These are phyloP conservation scores for Mugil cephalus DNA, from an alignment of 2,113 vertebrate species.

Conservation along the genomic window DNA sequence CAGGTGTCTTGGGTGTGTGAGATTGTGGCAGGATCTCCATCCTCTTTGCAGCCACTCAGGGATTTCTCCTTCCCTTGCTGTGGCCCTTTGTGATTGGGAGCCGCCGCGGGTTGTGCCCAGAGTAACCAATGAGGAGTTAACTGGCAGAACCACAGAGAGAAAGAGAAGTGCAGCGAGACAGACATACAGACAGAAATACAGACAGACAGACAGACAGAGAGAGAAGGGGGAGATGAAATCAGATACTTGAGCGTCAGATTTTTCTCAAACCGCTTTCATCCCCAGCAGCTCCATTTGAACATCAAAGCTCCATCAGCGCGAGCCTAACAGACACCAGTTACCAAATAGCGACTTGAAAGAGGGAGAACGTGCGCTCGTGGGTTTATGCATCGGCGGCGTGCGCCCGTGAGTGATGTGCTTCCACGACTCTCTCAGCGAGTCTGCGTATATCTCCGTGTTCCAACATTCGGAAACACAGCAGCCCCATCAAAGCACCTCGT, in stretches of 20 bases:
- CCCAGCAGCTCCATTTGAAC: constrained; percentile 71
- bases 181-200: constrained; percentile 18
- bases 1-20: constrained; percentile 13
- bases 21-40: constrained; percentile 14
- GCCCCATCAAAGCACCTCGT: constrained; percentile 66
- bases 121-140: constrained; percentile 68
- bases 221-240: constrained; percentile 53
- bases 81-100: constrained; percentile 56
- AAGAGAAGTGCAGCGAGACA: constrained; percentile 15
- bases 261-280: constrained; percentile 75
- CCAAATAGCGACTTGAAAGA: constrained; percentile 65
- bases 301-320: constrained; percentile 74
- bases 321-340: constrained; percentile 71
- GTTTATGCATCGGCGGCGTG: constrained; percentile 51
- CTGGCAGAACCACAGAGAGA: constrained; percentile 66
- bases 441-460: constrained; percentile 58
- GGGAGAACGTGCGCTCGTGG: constrained; percentile 46
- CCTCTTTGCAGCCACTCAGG: constrained; percentile 37
- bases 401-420: constrained; percentile 60
- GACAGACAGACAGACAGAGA: constrained; percentile 20
- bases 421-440: constrained; percentile 42
- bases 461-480: constrained; percentile 58
- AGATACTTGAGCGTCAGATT: constrained; percentile 67
- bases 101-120: constrained; percentile 60
- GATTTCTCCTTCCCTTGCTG: constrained; percentile 23